Base-by-base conservation (phyloP, 1,140 invertebrate species). In the Pseudomyrmex cubaensis region DNA sequence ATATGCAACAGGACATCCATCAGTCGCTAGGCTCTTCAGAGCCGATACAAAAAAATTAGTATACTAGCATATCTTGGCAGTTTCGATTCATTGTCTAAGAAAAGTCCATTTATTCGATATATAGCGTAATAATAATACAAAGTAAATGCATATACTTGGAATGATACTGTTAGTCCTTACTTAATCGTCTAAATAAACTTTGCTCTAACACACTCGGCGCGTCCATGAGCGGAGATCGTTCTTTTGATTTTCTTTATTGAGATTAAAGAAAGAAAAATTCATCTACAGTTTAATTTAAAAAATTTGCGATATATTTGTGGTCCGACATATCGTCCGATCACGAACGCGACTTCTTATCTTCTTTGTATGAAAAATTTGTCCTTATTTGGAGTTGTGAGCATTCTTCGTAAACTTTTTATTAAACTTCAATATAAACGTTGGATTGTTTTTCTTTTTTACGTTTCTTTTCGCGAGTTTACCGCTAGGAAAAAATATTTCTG, bases 91-190 rank as follows among this genome's bases (percentile, higher is more conserved):
- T 90, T 82, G 72, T 84, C 83, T 77, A 87, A 63, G 61, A 90
- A 84, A 90, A 87, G 64, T 85, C 54, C 87, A 72, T 57, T 87
- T 84, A 59, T 82, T 75, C 70, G 57, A 69, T 82, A 72, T 35
- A 35, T 88, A 89, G 76, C 63, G n/a, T 84, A 84, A 54, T 66
- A 78, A 88, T 87, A 78, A 88, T 87, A 87, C 76, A 85, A 89
- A 87, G 75, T 92, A 91, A 92, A 92, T 91, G 90, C 90, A 90
- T 90, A 86, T 88, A 90, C 85, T 90, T 91, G 91, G 90, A 92
- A 92, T 92, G 91, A 90, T 88, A 88, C 73, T 75, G 87, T 88
- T 87, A 62, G 75, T 85, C 56, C 35, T 80, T 22, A 50, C 85
- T 83, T 83, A 83, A 77, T 62, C 13, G 54, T 9, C 83, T 85